These are phyloP conservation scores for Drosophila ficusphila DNA, from an alignment of 1,140 invertebrate genomes.

Conservation along the genomic window DNA sequence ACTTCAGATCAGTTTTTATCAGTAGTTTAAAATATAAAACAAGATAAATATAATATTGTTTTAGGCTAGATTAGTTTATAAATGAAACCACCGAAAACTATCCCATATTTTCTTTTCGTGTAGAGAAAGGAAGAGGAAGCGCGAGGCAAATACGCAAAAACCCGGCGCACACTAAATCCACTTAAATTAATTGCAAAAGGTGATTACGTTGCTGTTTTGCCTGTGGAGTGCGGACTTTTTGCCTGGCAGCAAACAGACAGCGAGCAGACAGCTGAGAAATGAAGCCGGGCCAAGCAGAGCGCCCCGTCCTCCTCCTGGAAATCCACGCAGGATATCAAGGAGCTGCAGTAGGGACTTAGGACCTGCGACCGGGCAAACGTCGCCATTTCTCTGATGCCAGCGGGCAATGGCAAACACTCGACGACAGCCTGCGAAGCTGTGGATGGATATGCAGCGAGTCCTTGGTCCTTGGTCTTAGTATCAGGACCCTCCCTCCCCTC, in stretches of 20 bases:
- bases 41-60: too few species aligned
- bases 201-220: constrained; percentile 83
- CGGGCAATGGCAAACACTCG: constrained; percentile 64
- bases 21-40: too few species aligned
- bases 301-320: neutral
- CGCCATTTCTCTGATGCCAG: constrained; percentile 74
- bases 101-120: neutral
- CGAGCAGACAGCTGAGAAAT: constrained; percentile 76
- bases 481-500: neutral
- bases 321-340: constrained; percentile 65
- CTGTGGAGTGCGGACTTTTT: constrained; percentile 54
- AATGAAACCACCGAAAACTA: neutral
- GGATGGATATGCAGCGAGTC: constrained; percentile 49
- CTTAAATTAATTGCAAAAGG: constrained; percentile 84
- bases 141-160: constrained; percentile 71
- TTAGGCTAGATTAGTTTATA: too few species aligned
- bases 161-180: constrained; percentile 80
- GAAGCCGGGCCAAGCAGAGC: constrained; percentile 38
- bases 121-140: neutral
- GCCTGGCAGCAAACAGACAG: constrained; percentile 68
- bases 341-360: constrained; percentile 55
- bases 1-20: too few species aligned
- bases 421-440: constrained; percentile 38
- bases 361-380: constrained; percentile 34
- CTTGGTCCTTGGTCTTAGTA: constrained; percentile 47